These are phyloP conservation scores for Pyrocoelia pectoralis DNA, from an alignment of 2,888 invertebrate genomes.

Conservation along the genomic window DNA sequence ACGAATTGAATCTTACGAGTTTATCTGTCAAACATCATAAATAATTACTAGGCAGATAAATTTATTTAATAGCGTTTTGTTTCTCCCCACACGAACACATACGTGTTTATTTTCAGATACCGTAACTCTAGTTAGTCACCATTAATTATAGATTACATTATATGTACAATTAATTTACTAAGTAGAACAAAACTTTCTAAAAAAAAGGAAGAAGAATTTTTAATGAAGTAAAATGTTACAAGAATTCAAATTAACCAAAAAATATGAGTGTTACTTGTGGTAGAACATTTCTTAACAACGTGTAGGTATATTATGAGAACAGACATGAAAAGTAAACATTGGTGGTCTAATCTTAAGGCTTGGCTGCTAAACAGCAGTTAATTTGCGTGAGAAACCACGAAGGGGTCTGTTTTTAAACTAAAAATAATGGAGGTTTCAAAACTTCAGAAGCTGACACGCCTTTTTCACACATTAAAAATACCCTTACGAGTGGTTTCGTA, in stretches of 20 bases:
- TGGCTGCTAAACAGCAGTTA: conserved; percentile 51
- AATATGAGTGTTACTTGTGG: neutral
- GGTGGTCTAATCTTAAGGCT: conserved; percentile 48
- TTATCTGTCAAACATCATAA: no score
- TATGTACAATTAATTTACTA: neutral
- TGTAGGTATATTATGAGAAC: conserved; percentile 31
- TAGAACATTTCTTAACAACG: conserved; percentile 16
- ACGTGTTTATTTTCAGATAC: neutral
- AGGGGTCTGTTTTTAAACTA: conserved; percentile 42
- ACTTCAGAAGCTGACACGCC: conserved; percentile 47
- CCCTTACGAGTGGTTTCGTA: conserved; percentile 19
- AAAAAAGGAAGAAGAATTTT: neutral
- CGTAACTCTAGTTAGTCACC: neutral
- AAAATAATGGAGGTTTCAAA: conserved; percentile 40
- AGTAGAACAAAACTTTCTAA: neutral
- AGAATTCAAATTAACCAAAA: conserved; percentile 1
- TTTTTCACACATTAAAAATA: conserved; percentile 48
- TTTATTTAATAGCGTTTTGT: no score
- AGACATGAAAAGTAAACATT: conserved; percentile 43
- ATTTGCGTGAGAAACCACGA: conserved; percentile 51
- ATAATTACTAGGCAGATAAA: no score
- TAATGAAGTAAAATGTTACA: neutral
- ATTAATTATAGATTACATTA: neutral
- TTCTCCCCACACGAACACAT: no score
- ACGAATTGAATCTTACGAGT: no score